Evolutionary conservation across 2,888 invertebrate genomes (phyloP), one percentile per base, ranked within the genome.

Genomic region (Tipula lateralis): DNA sequence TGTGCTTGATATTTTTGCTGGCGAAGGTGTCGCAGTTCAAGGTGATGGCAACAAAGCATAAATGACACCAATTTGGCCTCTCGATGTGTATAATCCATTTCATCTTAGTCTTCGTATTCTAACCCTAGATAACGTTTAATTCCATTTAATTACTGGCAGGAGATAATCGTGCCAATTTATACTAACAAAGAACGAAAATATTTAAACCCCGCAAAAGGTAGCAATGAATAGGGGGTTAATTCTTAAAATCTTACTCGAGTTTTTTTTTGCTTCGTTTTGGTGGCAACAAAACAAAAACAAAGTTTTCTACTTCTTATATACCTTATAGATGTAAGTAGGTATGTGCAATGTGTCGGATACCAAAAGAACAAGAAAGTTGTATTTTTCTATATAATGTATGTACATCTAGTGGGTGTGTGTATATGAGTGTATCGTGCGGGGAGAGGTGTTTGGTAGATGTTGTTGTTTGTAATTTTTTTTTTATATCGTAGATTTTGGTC

Each of bases 311-410:
- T 7, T 66, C 24, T 66, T 44, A 44, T 44, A 44, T 44, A 39
- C 13, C 24, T 5, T 44, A 16, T 44, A 44, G 24, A 66, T 9
- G 66, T 66, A 19, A n/a, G 19, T 66, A 9, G 6, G 13, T 24
- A 66, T 66, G 24, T 66, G 66, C 66, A 66, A 66, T 66, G 66
- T 66, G 66, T 66, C 66, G 66, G 66, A 66, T 9, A 66, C 24
- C 66, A 66, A 66, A 66, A 66, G 66, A 66, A 66, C 9, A 66
- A 66, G 66, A 66, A 66, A 66, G 66, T 50, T 50, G 50, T 50
- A 50, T 19, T 50, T 50, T 19, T 24, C 6, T 16, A 12, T 16
- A 2, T 19, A 5, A 12, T 16, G 24, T 1, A 24, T 24, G 12
- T 24, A 44, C n/a, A n/a, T 44, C 13, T 44, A 24, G 50, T 24